Base-by-base conservation (phyloP, 1,140 invertebrate genomes). In the Bilobella aurantiaca region DNA sequence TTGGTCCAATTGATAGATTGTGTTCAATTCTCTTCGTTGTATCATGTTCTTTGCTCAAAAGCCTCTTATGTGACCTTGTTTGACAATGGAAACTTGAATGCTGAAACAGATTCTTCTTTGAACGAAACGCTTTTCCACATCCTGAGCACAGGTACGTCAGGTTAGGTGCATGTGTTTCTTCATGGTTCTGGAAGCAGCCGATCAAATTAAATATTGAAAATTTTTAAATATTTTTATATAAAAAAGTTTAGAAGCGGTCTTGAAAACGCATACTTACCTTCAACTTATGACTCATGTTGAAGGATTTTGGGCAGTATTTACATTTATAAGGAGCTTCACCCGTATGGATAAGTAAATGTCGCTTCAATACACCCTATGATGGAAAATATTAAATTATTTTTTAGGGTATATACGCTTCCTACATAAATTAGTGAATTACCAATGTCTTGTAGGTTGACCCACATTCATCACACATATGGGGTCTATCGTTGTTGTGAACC, bases 391-490 rank as follows among this genome's bases (percentile, higher is more conserved):
- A 23, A 53, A 53, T 53, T 53, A 16, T 5, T n/a, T n/a, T n/a
- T n/a, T n/a, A n/a, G n/a, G n/a, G n/a, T n/a, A 53, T 53, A 53
- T 18, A 53, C 23, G 25, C 14, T 53, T 53, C 5, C 49, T 53
- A 42, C 8, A 23, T 14, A 23, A 23, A 16, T 53, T 23, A 12
- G 3, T 53, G 5, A 53, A 8, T 53, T 23, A 53, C 49, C 8
- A 5, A 5, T 53, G 49, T 53, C 49, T 53, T 53, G 23, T 53
- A 53, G 5, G 49, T 53, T 23, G 12, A 12, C 5, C 49, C 49
- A 53, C 49, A 53, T 23, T 53, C 49, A 53, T 53, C 49, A 23
- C 49, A 53, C 49, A 53, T 53, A 23, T 53, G 49, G 8, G 49
- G 49, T 14, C 49, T 12, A 23, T 53, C 49, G 5, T 14, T 23